Percentiles rank a stretch among this genome's conserved stretches.
phyloP scores from a whole-genome alignment of 1,140 invertebrate genomes.

The Gryllus bimaculatus region DNA sequence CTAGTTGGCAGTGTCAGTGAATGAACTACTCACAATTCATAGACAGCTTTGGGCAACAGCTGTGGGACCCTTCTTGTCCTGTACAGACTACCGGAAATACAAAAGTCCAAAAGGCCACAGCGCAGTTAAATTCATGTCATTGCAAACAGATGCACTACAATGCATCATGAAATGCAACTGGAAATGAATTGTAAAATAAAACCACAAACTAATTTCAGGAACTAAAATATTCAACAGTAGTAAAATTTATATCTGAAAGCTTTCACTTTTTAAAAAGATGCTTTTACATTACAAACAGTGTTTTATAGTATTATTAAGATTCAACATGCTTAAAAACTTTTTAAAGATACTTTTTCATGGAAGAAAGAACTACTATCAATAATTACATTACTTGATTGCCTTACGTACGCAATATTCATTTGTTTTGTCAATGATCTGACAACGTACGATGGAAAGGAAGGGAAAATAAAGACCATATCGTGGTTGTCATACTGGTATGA shows the following conservation, averaged over 20 bases:
- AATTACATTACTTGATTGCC: conserved; percentile 22
- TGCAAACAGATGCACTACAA: no score
- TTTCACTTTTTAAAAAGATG: conserved; percentile 13
- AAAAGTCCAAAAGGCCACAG: background rate
- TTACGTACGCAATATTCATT: conserved; percentile 18
- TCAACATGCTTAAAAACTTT: conserved; percentile 21
- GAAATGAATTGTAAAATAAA: background rate
- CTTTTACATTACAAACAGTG: conserved; percentile 20
- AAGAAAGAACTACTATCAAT: conserved; percentile 20
- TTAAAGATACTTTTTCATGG: conserved; percentile 18
- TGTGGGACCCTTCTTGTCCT: background rate
- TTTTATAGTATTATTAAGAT: conserved; percentile 19
- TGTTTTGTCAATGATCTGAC: conserved; percentile 17
- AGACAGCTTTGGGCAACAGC: background rate
- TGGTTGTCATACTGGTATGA: background rate
- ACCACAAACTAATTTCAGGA: background rate
- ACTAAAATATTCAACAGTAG: background rate
- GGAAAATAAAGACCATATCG: conserved; percentile 9
- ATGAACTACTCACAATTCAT: background rate
- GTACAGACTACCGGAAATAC: background rate
- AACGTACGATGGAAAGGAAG: conserved; percentile 17
- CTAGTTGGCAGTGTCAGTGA: background rate
- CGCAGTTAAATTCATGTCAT: background rate
- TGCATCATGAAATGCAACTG: background rate
- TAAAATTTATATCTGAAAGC: background rate